Evolutionary conservation across 2,797 vertebrate species (phyloP), one percentile per base, ranked within the genome.

Genomic region (Scolopax rusticola): DNA sequence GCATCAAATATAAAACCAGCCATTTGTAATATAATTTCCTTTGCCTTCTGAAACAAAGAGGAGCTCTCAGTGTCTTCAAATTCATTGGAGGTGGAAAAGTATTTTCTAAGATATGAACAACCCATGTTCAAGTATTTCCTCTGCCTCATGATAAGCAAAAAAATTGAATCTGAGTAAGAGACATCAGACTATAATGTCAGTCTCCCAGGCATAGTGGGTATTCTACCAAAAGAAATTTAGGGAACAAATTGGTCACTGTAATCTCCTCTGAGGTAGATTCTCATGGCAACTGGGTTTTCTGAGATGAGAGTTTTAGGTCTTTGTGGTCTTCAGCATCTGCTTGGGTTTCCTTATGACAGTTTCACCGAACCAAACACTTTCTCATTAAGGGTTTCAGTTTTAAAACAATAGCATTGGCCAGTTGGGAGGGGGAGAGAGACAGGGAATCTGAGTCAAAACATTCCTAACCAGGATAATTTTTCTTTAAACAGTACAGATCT

Each of bases 371-470:
- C 27, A 83, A 83, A 67, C 32, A 54, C 7, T 59, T 78, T 65
- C n/a, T 87, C 56, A 17, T 77, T 69, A 78, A 50, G 8, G 33
- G 32, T 63, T 95, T 93, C 47, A 67, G 27, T 89, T 91, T 87
- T 64, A 83, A 93, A 96, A 85, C 69, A 94, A 32, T 20, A 80
- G 17, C 51, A 41, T 41, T 83, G 28, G 48, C 69, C 56, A 87
- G 40, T 19, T 11, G 40, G 53, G 91, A 83, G 47, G 33, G 77
- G 73, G 36, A 61, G 56, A 0, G 2, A 43, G 51, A 40, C 33
- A 86, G 45, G 64, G 53, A 92, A 47, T 80, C 56, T 74, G 47
- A 91, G 53, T 89, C 82, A 94, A 95, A 96, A 89, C 82, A 89
- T 88, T 91, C 69, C 33, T 68, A 80, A 65, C 9, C 15, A 54